These are phyloP conservation scores for Drosophila nigritarsus DNA, from an alignment of 2,888 invertebrate genomes.

Conservation along the genomic window DNA sequence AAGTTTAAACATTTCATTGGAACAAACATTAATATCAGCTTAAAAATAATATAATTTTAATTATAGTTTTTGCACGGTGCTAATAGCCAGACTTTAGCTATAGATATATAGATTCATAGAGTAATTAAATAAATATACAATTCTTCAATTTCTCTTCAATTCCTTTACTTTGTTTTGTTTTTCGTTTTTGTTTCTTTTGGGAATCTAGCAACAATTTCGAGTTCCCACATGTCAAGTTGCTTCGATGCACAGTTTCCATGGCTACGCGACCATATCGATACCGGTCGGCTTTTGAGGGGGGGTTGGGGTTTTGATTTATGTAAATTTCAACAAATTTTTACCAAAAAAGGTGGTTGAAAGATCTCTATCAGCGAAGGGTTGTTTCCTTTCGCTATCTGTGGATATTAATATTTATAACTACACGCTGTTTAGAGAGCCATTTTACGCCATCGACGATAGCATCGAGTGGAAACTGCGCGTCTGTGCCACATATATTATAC, in stretches of 20 bases:
- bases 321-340: constrained; percentile 47
- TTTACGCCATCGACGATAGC: constrained; percentile 22
- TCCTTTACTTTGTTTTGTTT: constrained; percentile 7
- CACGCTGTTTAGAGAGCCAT: constrained; percentile 4
- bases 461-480: constrained; percentile 22
- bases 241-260: constrained; percentile 37
- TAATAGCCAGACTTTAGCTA: constrained; percentile 28
- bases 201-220: constrained; percentile 51
- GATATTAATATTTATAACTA: constrained; percentile 15
- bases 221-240: constrained; percentile 17
- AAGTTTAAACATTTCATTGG: constrained; percentile 42
- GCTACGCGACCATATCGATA: constrained; percentile 38
- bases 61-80: constrained; percentile 50
- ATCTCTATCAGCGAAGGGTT: constrained; percentile 22
- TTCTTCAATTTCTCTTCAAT: constrained; percentile 12
- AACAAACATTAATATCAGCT: constrained; percentile 59
- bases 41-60: constrained; percentile 48
- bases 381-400: constrained; percentile 11
- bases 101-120: constrained; percentile 11
- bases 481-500: constrained; percentile 37
- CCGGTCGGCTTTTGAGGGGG: background rate
- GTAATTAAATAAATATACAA: constrained; percentile 42
- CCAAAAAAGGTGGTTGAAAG: constrained; percentile 49
- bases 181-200: background rate
- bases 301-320: constrained; percentile 38